Evolutionary conservation across 2,113 vertebrate species (phyloP), one percentile per base, ranked within the genome.

Genomic region (Phocoena phocoena): DNA sequence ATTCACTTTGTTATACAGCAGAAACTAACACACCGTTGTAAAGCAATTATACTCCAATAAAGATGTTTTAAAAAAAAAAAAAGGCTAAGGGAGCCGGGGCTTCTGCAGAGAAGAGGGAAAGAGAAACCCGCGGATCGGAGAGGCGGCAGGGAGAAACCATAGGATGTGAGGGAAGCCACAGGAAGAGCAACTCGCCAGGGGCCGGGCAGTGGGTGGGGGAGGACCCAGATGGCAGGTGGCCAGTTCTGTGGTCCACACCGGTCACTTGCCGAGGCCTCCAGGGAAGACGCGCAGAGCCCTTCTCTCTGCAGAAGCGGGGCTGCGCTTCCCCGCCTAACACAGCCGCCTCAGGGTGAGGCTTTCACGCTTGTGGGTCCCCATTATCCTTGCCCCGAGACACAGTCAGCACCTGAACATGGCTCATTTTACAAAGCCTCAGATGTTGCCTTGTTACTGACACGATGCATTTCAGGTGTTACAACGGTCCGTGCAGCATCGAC

Each of bases 91-190:
- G 50, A 41, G 85, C 15, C 4, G 4, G 28, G 47, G 68, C 68
- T 25, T 41, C 68, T 60, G 36, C 68, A 26, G 38, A 14, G 18
- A 60, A 4, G n/a, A 20, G 17, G 36, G 17, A 8, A 21, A 10
- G 13, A 15, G 36, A 44, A 33, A 25, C 68, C 36, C 26, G 0
- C 11, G 28, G 70, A 2, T 31, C 1, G 8, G 28, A n/a, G 26
- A 41, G n/a, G 44, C 15, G 1, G 2, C 0, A 4, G 31, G 63
- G 12, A 65, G 14, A 65, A 28, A 31, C 25, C 55, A 58, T 8
- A 63, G 13, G 11, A 15, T 31, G 31, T 31, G 31, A n/a, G 31
- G 13, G 65, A 2, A 3, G 67, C 67, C 67, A 20, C 17, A 21
- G 67, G 8, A 21, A 68, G 3, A 68, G 17, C 67, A 15, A n/a